Conservation (phyloP, 2,888 invertebrate genomes). For the Lasioglossum lativentre region DNA sequence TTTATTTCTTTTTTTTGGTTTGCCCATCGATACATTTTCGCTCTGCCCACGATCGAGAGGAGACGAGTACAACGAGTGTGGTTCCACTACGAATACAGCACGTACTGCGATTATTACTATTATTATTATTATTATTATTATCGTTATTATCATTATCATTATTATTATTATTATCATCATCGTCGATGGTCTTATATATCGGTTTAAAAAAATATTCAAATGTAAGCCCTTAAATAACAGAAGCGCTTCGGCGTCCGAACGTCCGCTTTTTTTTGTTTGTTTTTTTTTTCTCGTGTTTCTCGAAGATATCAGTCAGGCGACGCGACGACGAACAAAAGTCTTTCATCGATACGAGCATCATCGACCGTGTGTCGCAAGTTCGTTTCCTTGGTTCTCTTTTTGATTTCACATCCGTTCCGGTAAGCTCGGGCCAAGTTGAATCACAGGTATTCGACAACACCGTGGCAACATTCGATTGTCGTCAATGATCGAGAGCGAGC, state of each 20-base stretch:
- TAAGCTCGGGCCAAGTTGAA: constrained; percentile 78
- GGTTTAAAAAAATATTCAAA: constrained; percentile 50
- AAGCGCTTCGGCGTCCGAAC: constrained; percentile 2
- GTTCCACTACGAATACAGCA: constrained; percentile 43
- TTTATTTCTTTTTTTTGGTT: constrained; percentile 7
- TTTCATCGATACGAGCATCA: constrained; percentile 27
- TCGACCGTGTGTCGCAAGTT: constrained; percentile 13
- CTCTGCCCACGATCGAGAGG: constrained; percentile 2
- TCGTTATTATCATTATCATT: not conserved
- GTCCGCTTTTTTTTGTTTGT: not conserved
- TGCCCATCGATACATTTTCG: not conserved
- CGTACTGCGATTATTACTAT: constrained; percentile 30
- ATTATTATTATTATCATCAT: constrained; percentile 11
- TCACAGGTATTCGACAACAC: constrained; percentile 83
- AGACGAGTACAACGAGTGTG: constrained; percentile 27
- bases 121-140: not conserved
- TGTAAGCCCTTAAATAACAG: constrained; percentile 36
- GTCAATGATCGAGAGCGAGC: constrained; percentile 68
- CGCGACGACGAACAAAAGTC: constrained; percentile 19
- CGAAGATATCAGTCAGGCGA: constrained; percentile 39
- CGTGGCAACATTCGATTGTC: constrained; percentile 73
- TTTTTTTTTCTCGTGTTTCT: constrained; percentile 15
- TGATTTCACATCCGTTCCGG: constrained; percentile 61
- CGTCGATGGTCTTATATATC: constrained; percentile 44
- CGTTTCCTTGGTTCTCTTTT: not conserved